phyloP scores from a whole-genome alignment of 2,113 vertebrate genomes.

The Nettapus auritus region DNA sequence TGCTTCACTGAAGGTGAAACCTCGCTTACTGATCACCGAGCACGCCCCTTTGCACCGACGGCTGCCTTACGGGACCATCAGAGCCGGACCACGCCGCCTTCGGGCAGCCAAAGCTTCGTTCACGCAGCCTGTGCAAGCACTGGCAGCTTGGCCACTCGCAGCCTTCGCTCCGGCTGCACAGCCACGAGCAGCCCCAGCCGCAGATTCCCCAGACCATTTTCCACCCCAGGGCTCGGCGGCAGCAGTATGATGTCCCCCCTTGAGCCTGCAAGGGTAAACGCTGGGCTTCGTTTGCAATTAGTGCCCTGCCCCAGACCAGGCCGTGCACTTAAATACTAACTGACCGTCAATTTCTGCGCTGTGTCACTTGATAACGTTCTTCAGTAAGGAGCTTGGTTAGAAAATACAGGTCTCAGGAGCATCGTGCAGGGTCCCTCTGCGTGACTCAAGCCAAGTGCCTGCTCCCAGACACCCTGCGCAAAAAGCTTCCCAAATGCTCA shows the following conservation, averaged over 20 bases:
- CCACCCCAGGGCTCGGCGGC: background rate
- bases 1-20: background rate
- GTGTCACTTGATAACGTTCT: slow-evolving; percentile 1
- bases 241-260: background rate
- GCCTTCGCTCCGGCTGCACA: background rate
- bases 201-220: background rate
- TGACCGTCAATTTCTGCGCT: slow-evolving; percentile 2
- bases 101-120: background rate
- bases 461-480: background rate
- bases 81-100: background rate
- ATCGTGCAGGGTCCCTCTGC: background rate
- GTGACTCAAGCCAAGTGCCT: background rate
- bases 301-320: background rate
- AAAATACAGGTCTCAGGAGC: slow-evolving; percentile 24
- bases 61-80: no score
- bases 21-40: background rate
- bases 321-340: background rate
- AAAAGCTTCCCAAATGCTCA: background rate
- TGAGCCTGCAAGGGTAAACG: background rate
- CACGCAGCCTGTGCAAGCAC: background rate
- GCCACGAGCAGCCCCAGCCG: background rate
- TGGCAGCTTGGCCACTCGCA: background rate
- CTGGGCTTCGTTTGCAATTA: background rate
- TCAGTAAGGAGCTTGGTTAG: slow-evolving; percentile 47
- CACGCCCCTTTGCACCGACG: background rate